These are phyloP conservation scores for Enchytraeus crypticus DNA, from an alignment of 2,888 invertebrate species.

Conservation along the genomic window DNA sequence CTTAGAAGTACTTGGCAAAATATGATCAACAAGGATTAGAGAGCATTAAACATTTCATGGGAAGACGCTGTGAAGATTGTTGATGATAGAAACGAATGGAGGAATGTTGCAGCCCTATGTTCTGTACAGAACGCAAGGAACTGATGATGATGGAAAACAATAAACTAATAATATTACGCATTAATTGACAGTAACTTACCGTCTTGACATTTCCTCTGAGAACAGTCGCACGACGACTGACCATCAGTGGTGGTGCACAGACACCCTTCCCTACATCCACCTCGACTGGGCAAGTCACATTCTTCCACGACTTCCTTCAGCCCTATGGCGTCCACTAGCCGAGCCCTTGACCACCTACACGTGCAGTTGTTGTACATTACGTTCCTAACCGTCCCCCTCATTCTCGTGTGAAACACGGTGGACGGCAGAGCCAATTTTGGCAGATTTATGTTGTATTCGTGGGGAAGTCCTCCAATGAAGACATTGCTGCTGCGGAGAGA, in stretches of 20 bases:
- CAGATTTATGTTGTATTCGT: slow-evolving; percentile 21
- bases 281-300: slow-evolving; percentile 23
- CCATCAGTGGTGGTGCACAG: slow-evolving; percentile 37
- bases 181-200: too few species aligned
- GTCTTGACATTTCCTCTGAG: slow-evolving; percentile 29
- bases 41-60: neutral
- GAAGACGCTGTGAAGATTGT: too few species aligned
- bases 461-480: slow-evolving; percentile 41
- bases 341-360: slow-evolving; percentile 34
- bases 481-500: slow-evolving; percentile 34
- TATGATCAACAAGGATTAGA: neutral
- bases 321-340: slow-evolving; percentile 28
- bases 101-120: too few species aligned
- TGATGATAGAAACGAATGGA: too few species aligned
- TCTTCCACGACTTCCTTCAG: slow-evolving; percentile 15
- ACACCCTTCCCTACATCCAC: slow-evolving; percentile 34
- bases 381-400: slow-evolving; percentile 38
- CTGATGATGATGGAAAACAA: too few species aligned
- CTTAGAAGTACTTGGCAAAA: too few species aligned
- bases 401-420: slow-evolving; percentile 27
- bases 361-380: slow-evolving; percentile 43
- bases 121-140: too few species aligned
- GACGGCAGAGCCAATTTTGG: slow-evolving; percentile 32
- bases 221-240: slow-evolving; percentile 35
- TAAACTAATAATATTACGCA: too few species aligned